Base-by-base conservation (phyloP, 2,113 vertebrate genomes). In the Australoheros scitulus region DNA sequence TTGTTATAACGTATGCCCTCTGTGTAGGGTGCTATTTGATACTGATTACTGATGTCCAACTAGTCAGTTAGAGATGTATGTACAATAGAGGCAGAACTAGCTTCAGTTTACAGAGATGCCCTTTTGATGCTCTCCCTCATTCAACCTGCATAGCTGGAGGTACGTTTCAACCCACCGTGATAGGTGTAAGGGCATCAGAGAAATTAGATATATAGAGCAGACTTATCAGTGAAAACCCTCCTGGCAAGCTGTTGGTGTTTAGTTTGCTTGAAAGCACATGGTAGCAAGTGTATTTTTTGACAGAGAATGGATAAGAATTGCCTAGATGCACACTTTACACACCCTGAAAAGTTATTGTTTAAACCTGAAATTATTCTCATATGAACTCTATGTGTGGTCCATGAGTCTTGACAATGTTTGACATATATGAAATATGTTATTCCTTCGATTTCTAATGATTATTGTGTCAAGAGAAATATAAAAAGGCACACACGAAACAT, bases 371-470 rank as follows among this genome's bases (percentile, higher is more conserved):
- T 88, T 91, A 92, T 90, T 89, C 91, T 92, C 82, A 86, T 93
- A 93, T 93, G 84, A 94, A 92, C 87, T 92, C 59, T 90, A 91
- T 91, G 87, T 94, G 91, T 92, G 91, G 92, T 94, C 87, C 89
- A 92, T 86, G 91, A 88, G 92, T 95, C 89, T 94, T 94, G 91
- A 92, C 87, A 61, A 86, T 93, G 92, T 93, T 92, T 92, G 88
- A 92, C 93, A 92, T 94, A 94, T 94, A 95, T 93, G 60, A 92
- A 89, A 94, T 90, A 93, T 92, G 92, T 95, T 93, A 94, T 92
- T 90, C 89, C 90, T 90, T 94, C 82, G 5, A 92, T 95, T 93
- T 95, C 89, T 94, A 88, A 92, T 90, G 87, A 87, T 92, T 88
- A 92, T 91, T 87, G 92, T 94, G 92, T 94, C 89, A 83, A 92